These are phyloP conservation scores for Drosophila testacea DNA, from an alignment of 2,888 invertebrate species.

Conservation along the genomic window DNA sequence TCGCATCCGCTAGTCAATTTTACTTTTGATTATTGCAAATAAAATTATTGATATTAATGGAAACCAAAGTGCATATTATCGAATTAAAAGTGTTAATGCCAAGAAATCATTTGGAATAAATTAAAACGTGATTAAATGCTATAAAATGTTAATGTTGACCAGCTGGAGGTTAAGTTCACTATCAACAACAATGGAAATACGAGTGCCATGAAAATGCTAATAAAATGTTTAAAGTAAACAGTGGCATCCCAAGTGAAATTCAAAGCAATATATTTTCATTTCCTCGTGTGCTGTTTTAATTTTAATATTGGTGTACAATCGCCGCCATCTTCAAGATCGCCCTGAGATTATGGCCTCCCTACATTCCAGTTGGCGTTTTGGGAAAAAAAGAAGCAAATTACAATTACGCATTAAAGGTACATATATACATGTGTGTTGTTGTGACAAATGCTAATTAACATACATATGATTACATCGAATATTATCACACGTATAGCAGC, in stretches of 20 bases:
- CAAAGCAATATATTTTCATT: constrained; percentile 58
- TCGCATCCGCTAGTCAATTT: constrained; percentile 48
- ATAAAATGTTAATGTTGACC: constrained; percentile 40
- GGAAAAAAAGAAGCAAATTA: constrained; percentile 84
- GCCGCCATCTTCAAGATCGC: constrained; percentile 49
- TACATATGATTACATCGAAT: constrained; percentile 1
- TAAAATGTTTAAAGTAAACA: constrained; percentile 56
- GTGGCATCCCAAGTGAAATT: constrained; percentile 52
- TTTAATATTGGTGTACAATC: constrained; percentile 36
- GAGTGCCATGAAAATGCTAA: constrained; percentile 37
- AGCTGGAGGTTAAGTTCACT: constrained; percentile 43
- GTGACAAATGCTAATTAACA: constrained; percentile 48
- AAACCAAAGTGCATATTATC: constrained; percentile 26
- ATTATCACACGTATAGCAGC: constrained; percentile 6
- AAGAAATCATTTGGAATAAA: constrained; percentile 6
- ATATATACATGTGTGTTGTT: constrained; percentile 36
- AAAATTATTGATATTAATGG: constrained; percentile 30
- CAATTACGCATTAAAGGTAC: constrained; percentile 85
- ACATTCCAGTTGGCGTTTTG: constrained; percentile 85
- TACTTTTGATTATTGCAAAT: constrained; percentile 39
- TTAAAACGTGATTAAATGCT: constrained; percentile 23
- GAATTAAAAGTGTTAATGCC: background rate
- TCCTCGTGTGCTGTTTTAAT: constrained; percentile 20
- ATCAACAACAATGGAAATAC: constrained; percentile 55
- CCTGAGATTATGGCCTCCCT: constrained; percentile 79